phyloP scores from a whole-genome alignment of 1,140 invertebrate species.

The Batillaria attramentaria region DNA sequence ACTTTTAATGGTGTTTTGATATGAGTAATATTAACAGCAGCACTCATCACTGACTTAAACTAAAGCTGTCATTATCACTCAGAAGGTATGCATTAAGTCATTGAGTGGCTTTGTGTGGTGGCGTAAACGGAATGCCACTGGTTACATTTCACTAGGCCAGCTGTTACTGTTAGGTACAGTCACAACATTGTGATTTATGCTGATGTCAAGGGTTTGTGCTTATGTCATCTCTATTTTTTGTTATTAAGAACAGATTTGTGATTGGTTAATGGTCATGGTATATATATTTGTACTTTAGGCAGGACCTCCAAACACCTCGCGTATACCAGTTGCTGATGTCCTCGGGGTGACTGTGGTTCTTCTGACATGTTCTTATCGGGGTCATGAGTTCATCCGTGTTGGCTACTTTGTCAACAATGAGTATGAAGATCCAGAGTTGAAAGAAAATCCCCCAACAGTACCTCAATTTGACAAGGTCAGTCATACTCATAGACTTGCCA shows the following conservation, averaged over 20 bases:
- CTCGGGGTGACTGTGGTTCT: constrained; percentile 98
- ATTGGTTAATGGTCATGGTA: too few species aligned
- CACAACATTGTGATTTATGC: too few species aligned
- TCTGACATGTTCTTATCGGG: constrained; percentile 93
- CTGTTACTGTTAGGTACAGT: too few species aligned
- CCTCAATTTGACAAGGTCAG: constrained; percentile 92
- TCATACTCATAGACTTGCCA: too few species aligned
- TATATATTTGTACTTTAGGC: too few species aligned
- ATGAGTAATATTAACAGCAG: background rate
- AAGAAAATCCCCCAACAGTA: constrained; percentile 93
- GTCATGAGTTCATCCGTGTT: constrained; percentile 96
- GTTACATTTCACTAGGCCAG: too few species aligned
- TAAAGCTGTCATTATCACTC: background rate
- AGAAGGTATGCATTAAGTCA: background rate
- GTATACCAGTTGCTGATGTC: constrained; percentile 96
- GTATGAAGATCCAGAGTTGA: constrained; percentile 92
- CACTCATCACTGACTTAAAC: background rate
- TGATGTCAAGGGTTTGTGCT: too few species aligned
- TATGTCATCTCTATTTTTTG: too few species aligned
- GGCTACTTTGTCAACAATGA: constrained; percentile 99
- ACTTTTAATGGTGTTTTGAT: too few species aligned
- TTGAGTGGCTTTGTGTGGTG: background rate
- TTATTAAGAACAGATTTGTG: too few species aligned
- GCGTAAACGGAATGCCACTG: too few species aligned
- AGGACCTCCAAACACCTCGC: constrained; percentile 91